These are phyloP conservation scores for Bugulina stolonifera DNA, from an alignment of 2,888 invertebrate genomes.

Conservation along the genomic window DNA sequence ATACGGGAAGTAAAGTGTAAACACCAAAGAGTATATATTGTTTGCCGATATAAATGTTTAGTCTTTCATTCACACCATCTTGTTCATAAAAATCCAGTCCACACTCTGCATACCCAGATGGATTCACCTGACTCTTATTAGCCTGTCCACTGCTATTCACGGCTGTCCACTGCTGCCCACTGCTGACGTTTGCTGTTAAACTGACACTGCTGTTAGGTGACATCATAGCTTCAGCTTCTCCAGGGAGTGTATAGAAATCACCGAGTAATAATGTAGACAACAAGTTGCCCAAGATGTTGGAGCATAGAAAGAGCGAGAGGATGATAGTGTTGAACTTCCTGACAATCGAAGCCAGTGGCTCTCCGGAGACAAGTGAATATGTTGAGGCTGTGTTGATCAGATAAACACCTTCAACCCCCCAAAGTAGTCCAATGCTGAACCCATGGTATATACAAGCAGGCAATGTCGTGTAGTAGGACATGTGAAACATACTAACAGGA, in stretches of 20 bases:
- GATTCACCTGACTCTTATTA: too few species aligned
- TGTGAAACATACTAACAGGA: conserved; percentile 5
- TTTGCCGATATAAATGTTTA: not conserved
- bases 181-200: not conserved
- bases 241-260: not conserved
- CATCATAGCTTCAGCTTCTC: not conserved
- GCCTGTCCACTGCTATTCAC: not conserved
- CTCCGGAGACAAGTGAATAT: not conserved
- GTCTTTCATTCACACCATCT: not conserved
- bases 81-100: not conserved
- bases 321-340: conserved; percentile 17
- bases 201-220: not conserved
- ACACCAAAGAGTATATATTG: conserved; percentile 3
- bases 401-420: conserved; percentile 8
- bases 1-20: not conserved
- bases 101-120: not conserved
- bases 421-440: conserved; percentile 6
- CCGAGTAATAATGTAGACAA: not conserved
- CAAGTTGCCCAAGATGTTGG: conserved; percentile 13
- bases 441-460: not conserved
- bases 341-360: not conserved
- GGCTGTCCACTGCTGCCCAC: not conserved
- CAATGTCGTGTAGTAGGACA: not conserved
- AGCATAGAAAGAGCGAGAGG: not conserved
- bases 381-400: not conserved